phyloP scores from a whole-genome alignment of 2,888 invertebrate genomes.

The Gerris lacustris region DNA sequence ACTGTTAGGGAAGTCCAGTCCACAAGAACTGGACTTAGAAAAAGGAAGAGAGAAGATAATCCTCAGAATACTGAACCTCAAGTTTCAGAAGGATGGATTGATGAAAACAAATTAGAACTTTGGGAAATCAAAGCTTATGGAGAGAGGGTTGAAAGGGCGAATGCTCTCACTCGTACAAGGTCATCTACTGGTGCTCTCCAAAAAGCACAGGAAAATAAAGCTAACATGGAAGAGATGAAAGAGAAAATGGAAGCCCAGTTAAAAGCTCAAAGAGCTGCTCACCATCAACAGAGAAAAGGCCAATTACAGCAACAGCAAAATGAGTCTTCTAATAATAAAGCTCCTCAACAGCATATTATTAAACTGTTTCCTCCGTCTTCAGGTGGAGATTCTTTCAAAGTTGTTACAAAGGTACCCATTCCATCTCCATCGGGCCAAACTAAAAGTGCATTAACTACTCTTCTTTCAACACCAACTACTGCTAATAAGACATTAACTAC shows the following conservation, averaged over 20 bases:
- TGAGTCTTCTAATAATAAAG: slow-evolving; percentile 14
- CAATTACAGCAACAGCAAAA: not conserved
- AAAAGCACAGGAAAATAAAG: slow-evolving; percentile 37
- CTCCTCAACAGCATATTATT: slow-evolving; percentile 35
- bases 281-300: slow-evolving; percentile 53
- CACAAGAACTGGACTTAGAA: slow-evolving; percentile 81
- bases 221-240: slow-evolving; percentile 61
- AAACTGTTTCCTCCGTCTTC: slow-evolving; percentile 44
- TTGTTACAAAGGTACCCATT: slow-evolving; percentile 52
- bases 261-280: slow-evolving; percentile 73
- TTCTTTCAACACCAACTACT: slow-evolving; percentile 47
- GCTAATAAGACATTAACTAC: slow-evolving; percentile 52
- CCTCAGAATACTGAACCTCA: slow-evolving; percentile 90
- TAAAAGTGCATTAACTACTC: slow-evolving; percentile 47
- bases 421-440: slow-evolving; percentile 40
- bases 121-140: slow-evolving; percentile 94
- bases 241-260: slow-evolving; percentile 87
- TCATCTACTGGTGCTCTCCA: slow-evolving; percentile 29
- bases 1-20: slow-evolving; percentile 89
- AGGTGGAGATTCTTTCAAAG: slow-evolving; percentile 51
- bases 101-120: slow-evolving; percentile 85
- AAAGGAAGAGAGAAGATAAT: slow-evolving; percentile 83
- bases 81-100: slow-evolving; percentile 90
- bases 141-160: slow-evolving; percentile 62
- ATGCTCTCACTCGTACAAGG: slow-evolving; percentile 46